A percentile compares a stretch with the other conserved stretches of the same genome.
These are phyloP conservation scores for Caligus rogercresseyi DNA, from an alignment of 1,140 invertebrate genomes.

Conservation along the genomic window DNA sequence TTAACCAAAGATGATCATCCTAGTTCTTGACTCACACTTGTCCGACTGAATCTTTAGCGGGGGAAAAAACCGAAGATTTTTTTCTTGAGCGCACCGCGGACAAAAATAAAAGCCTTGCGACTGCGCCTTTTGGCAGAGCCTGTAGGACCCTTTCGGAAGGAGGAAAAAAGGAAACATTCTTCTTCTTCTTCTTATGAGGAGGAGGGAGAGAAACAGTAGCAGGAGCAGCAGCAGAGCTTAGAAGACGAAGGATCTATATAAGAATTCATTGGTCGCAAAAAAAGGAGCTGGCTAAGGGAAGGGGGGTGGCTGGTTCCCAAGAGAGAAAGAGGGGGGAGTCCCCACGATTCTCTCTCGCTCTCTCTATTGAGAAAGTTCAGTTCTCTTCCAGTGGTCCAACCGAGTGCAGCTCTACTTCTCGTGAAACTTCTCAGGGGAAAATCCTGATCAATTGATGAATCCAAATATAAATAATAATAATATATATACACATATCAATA, in stretches of 20 bases:
- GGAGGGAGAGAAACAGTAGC: not conserved
- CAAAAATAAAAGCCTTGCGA: not conserved
- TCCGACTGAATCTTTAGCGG: not conserved
- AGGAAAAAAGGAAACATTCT: not conserved
- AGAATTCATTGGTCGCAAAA: not conserved
- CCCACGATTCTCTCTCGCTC: too few species aligned
- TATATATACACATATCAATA: too few species aligned
- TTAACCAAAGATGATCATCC: too few species aligned
- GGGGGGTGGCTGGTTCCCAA: not conserved
- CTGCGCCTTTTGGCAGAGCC: too few species aligned
- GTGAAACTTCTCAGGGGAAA: too few species aligned
- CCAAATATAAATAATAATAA: too few species aligned
- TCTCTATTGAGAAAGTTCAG: too few species aligned
- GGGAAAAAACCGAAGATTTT: not conserved
- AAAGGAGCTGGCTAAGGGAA: not conserved
- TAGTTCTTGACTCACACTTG: not conserved
- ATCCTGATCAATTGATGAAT: too few species aligned
- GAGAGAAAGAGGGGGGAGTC: not conserved
- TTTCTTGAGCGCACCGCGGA: not conserved
- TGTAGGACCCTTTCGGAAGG: not conserved
- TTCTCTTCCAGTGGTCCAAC: too few species aligned
- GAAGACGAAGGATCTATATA: not conserved
- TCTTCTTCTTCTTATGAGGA: not conserved
- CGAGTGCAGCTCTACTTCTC: too few species aligned
- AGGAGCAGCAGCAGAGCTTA: not conserved